Evolutionary conservation across 2,888 invertebrate species (phyloP).

Genomic region (Tortrix viridana): DNA sequence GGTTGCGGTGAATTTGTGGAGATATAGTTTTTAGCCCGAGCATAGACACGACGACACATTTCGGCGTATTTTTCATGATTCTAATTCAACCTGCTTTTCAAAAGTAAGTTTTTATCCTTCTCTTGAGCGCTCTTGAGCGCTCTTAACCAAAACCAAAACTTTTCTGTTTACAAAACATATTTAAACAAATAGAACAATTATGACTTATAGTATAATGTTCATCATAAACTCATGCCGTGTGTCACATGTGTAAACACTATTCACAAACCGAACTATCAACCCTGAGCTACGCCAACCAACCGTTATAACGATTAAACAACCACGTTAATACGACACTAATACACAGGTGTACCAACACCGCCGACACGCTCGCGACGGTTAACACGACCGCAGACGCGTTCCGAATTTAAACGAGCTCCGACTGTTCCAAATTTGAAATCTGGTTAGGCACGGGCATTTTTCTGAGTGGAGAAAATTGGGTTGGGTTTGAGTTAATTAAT

Average conservation of each 20-base stretch:
- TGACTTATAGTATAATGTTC: too few species aligned
- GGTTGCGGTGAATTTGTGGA: too few species aligned
- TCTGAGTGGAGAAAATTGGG: constrained; percentile 3
- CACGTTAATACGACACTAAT: constrained; percentile 14
- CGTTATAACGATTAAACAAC: constrained; percentile 13
- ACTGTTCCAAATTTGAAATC: constrained; percentile 8
- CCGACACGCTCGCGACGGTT: constrained; percentile 47
- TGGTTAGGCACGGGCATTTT: neutral
- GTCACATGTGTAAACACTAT: constrained; percentile 1
- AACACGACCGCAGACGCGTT: constrained; percentile 72
- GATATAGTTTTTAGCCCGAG: too few species aligned
- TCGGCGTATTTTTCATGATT: too few species aligned
- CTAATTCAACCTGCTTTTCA: too few species aligned
- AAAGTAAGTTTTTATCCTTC: too few species aligned
- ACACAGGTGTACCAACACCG: constrained; percentile 21
- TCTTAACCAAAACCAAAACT: too few species aligned
- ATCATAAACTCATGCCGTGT: neutral
- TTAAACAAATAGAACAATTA: too few species aligned
- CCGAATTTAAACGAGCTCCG: constrained; percentile 64
- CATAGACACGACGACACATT: too few species aligned
- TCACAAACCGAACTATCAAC: neutral
- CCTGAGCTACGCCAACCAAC: constrained; percentile 6
- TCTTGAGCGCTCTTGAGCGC: too few species aligned
- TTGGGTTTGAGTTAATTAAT: too few species aligned
- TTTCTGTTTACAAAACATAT: too few species aligned